Base-by-base conservation (phyloP, 2,113 vertebrate genomes). In the Sinocyclocheilus anophthalmus region DNA sequence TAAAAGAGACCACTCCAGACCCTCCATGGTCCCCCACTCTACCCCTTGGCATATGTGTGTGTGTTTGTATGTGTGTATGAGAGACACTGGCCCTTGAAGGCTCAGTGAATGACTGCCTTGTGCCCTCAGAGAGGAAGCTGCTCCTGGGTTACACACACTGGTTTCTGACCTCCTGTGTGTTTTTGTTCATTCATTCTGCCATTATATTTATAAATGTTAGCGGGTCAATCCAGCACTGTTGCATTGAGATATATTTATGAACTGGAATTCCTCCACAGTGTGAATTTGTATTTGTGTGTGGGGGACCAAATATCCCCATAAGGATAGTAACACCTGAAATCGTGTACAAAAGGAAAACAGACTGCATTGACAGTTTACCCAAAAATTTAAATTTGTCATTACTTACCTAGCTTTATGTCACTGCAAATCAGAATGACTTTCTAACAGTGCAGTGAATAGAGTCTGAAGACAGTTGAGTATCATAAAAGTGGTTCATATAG, bases 61-160 rank as follows among this genome's bases (percentile, higher is more conserved):
- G 76, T 24, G 59, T 63, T 30, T 30, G 30, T 30, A 30, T 30
- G 30, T 30, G 30, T 30, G 30, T 30, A 30, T 30, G 30, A 30
- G 30, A 30, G 1, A 30, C 84, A 85, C 79, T 80, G 81, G 75
- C 86, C 86, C 86, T 87, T 84, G 78, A 86, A 83, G 73, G 84
- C 84, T 88, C 75, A 80, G 76, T 90, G 89, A 90, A 90, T 85
- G 83, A 84, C 67, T 84, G 42, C 87, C 83, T 88, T 90, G 89
- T 90, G 86, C 75, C 75, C 61, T 88, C 78, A 61, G 85, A 86
- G 82, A 87, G 75, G 83, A 88, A 85, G 83, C 79, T 80, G 67
- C 65, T 84, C 83, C 50, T 42, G 61, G 77, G 76, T 84, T 73
- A 33, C 57, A 86, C 73, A 77, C 61, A 83, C 87, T 14, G 59